Conservation (phyloP, 2,888 invertebrate genomes). For the Melieria omissa region DNA sequence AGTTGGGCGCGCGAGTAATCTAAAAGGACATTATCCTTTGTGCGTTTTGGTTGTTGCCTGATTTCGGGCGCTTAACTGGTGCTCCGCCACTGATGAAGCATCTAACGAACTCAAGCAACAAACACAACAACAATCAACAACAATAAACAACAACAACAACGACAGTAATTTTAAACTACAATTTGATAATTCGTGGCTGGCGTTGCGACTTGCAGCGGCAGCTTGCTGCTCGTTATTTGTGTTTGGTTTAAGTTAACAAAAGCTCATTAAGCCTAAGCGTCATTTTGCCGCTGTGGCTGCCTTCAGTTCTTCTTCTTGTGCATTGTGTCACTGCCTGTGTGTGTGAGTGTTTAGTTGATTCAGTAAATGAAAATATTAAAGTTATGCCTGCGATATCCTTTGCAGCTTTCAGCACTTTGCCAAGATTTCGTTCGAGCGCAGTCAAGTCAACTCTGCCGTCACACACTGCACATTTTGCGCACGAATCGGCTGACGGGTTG, state of each 20-base stretch:
- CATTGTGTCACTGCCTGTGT: not conserved
- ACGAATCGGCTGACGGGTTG: no score
- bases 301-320: not conserved
- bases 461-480: no score
- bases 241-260: conserved; percentile 19
- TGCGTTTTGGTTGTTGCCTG: no score
- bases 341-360: conserved; percentile 28
- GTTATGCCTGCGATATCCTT: conserved; percentile 24
- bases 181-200: not conserved
- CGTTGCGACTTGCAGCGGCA: no score
- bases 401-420: not conserved
- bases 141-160: not conserved
- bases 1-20: no score
- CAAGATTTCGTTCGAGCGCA: no score
- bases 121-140: not conserved
- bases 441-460: no score
- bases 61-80: no score
- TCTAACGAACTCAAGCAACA: not conserved
- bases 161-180: not conserved
- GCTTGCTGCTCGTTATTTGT: not conserved
- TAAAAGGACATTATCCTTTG: no score
- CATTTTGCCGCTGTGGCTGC: not conserved
- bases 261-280: conserved; percentile 13
- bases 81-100: no score
- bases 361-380: conserved; percentile 31